Conservation (phyloP, 2,888 invertebrate genomes). For the Operophtera brumata region DNA sequence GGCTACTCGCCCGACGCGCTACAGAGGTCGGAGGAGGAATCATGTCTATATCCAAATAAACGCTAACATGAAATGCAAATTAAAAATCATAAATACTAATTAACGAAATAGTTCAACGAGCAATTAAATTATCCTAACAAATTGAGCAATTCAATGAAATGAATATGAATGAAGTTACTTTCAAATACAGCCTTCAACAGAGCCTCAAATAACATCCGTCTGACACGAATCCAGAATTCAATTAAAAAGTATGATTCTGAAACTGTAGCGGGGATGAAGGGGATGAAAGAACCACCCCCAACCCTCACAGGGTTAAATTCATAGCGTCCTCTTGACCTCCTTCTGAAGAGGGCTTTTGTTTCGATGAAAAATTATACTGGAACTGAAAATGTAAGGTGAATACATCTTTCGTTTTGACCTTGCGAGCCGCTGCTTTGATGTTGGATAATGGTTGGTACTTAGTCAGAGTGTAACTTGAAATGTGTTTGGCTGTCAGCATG, state of each 20-base stretch:
- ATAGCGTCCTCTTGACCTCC: constrained; percentile 62
- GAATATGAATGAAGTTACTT: constrained; percentile 27
- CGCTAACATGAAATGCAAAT: no score
- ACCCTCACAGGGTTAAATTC: constrained; percentile 51
- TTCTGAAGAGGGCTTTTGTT: constrained; percentile 67
- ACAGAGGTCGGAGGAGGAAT: no score
- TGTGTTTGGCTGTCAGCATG: no score
- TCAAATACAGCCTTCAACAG: constrained; percentile 19
- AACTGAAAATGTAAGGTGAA: constrained; percentile 42
- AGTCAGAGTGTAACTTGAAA: not conserved
- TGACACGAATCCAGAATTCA: constrained; percentile 47
- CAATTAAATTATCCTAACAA: constrained; percentile 16
- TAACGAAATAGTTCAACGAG: no score
- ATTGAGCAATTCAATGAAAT: constrained; percentile 22
- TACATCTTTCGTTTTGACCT: constrained; percentile 31
- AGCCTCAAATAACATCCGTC: constrained; percentile 31
- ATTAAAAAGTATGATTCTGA: constrained; percentile 63
- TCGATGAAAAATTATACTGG: constrained; percentile 72
- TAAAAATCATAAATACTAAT: no score
- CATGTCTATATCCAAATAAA: no score
- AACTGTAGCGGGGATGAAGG: constrained; percentile 37
- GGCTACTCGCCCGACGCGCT: no score
- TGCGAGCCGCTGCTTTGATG: not conserved
- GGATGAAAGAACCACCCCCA: constrained; percentile 28
- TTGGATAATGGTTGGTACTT: not conserved